phyloP scores from a whole-genome alignment of 2,797 vertebrate species.

The Falco peregrinus region DNA sequence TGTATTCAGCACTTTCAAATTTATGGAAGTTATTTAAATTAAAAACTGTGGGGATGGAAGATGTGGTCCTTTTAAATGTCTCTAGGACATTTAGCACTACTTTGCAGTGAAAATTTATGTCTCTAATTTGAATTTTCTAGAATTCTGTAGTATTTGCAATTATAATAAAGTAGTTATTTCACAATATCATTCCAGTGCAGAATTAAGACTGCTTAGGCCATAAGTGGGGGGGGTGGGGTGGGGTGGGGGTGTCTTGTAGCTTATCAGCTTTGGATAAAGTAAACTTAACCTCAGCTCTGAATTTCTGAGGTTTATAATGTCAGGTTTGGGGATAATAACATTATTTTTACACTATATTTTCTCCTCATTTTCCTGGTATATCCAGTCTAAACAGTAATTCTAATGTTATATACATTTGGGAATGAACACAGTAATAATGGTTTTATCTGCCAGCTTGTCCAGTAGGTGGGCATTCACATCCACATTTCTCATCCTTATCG shows the following conservation, averaged over 20 bases:
- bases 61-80: background rate
- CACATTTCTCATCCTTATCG: background rate
- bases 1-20: background rate
- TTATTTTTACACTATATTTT: background rate
- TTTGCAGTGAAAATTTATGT: background rate
- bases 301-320: background rate
- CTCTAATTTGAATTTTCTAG: background rate
- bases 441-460: background rate
- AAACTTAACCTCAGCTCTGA: background rate
- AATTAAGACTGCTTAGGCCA: background rate
- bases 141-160: background rate
- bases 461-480: background rate
- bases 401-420: background rate
- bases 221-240: background rate
- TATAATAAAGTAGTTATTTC: background rate
- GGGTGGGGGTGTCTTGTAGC: too few species aligned
- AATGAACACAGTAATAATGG: accelerated
- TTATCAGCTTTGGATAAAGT: background rate
- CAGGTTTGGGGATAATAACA: background rate
- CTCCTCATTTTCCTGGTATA: background rate
- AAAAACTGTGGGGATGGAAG: background rate
- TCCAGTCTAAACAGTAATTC: background rate
- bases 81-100: background rate
- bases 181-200: background rate
- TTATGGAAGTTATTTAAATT: background rate